These are phyloP conservation scores for Dolichallabes microphthalmus DNA, from an alignment of 2,113 vertebrate species.

Conservation along the genomic window DNA sequence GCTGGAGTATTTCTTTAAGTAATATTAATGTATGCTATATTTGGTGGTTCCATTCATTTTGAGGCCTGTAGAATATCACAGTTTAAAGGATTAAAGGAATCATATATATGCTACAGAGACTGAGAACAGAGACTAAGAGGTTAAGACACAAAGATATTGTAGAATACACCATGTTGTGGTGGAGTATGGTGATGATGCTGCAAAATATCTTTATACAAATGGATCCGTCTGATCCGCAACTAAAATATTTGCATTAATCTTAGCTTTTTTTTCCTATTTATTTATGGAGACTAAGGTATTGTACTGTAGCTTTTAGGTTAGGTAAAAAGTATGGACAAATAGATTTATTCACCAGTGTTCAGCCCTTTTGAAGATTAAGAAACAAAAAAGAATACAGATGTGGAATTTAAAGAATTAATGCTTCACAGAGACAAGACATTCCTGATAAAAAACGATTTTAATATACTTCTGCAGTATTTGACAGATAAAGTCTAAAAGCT, in stretches of 20 bases:
- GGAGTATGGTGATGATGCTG: conserved; percentile 53
- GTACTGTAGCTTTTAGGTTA: conserved; percentile 33
- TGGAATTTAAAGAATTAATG: neutral
- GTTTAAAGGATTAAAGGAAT: conserved; percentile 8
- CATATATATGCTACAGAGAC: neutral
- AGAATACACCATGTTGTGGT: conserved; percentile 18
- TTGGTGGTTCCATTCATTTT: conserved; percentile 3
- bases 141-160: neutral
- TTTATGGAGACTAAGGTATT: conserved; percentile 21
- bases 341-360: conserved; percentile 40
- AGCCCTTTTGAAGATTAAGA: neutral
- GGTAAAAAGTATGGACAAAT: conserved; percentile 15
- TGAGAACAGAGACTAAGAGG: neutral
- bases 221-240: neutral
- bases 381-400: neutral
- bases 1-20: conserved; percentile 6
- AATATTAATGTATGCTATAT: neutral
- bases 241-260: conserved; percentile 41
- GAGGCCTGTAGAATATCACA: conserved; percentile 1
- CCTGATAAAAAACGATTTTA: neutral
- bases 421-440: neutral
- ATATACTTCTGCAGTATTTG: conserved; percentile 26
- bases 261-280: conserved; percentile 20
- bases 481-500: conserved; percentile 31
- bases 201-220: conserved; percentile 50